Conservation (phyloP, 2,888 invertebrate species). For the Anoncus sp. region DNA sequence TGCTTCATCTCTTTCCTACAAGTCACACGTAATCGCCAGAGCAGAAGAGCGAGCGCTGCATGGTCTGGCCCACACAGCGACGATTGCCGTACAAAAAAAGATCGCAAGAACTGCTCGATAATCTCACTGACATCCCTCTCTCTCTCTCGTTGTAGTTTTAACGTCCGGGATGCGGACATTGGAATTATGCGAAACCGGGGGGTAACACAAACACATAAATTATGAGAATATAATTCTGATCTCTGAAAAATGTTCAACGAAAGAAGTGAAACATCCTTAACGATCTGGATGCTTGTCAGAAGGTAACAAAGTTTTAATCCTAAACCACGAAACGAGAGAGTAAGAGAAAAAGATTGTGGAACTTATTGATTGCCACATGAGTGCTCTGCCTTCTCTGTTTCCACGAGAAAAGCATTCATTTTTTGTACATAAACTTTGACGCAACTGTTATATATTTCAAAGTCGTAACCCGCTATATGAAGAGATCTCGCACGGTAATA, state of each 20-base stretch:
- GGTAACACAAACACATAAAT: constrained; percentile 23
- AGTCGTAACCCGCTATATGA: constrained; percentile 39
- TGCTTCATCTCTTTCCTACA: constrained; percentile 23
- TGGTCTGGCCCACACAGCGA: constrained; percentile 13
- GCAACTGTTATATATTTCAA: constrained; percentile 35
- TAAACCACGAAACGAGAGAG: neutral
- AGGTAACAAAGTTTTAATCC: constrained; percentile 15
- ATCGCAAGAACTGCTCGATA: constrained; percentile 22
- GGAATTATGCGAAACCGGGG: constrained; percentile 25
- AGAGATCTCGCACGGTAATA: constrained; percentile 48
- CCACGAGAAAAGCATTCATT: neutral
- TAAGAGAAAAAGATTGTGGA: constrained; percentile 11
- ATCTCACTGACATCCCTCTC: constrained; percentile 36
- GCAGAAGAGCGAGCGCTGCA: constrained; percentile 12
- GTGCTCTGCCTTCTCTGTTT: neutral
- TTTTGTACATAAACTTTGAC: constrained; percentile 27
- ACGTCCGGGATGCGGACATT: constrained; percentile 10
- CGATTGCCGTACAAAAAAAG: constrained; percentile 14
- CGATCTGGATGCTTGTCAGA: constrained; percentile 6
- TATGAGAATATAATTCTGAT: constrained; percentile 12
- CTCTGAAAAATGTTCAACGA: constrained; percentile 29
- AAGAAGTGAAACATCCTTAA: constrained; percentile 8
- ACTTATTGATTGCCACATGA: constrained; percentile 37
- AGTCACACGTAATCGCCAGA: constrained; percentile 30
- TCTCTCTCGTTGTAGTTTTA: constrained; percentile 24